Percentiles rank a stretch among this genome's conserved stretches.
Evolutionary conservation across 2,797 vertebrate species (phyloP).

Genomic region (Clarias fuscus): DNA sequence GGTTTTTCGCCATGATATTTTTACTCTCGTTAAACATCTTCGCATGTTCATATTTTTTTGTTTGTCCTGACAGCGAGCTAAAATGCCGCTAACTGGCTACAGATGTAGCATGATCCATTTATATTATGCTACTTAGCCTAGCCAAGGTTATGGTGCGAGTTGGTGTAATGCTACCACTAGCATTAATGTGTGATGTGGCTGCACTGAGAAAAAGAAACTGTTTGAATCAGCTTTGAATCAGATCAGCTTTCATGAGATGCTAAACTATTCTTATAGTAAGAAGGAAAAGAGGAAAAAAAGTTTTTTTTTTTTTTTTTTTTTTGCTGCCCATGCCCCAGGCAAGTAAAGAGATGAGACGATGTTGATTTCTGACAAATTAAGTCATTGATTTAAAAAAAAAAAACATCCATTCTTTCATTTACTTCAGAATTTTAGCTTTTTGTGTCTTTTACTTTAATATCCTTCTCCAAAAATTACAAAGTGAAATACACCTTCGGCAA

Average conservation of each 20-base stretch:
- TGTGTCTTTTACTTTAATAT: background rate
- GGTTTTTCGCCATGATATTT: conserved; percentile 58
- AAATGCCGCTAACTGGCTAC: background rate
- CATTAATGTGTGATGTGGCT: too few relatives aligned
- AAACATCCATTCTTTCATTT: background rate
- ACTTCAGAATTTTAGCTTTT: background rate
- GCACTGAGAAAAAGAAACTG: background rate
- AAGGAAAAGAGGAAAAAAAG: too few relatives aligned
- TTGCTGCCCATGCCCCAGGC: background rate
- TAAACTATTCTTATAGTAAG: background rate
- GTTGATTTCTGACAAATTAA: background rate
- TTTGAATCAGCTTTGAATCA: background rate
- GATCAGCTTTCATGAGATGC: background rate
- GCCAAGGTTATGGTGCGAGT: background rate
- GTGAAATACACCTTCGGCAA: background rate
- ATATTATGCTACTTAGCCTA: background rate
- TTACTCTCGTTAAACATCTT: conserved; percentile 68
- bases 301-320: background rate
- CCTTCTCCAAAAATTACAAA: background rate
- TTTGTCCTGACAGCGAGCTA: background rate
- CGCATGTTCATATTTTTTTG: conserved; percentile 9
- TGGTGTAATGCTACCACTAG: background rate
- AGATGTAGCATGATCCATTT: background rate
- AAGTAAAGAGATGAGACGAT: conserved; percentile 7
- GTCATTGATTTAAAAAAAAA: background rate